Conservation (phyloP, 1,140 invertebrate genomes). For the Trachymyrmex cornetzi region DNA sequence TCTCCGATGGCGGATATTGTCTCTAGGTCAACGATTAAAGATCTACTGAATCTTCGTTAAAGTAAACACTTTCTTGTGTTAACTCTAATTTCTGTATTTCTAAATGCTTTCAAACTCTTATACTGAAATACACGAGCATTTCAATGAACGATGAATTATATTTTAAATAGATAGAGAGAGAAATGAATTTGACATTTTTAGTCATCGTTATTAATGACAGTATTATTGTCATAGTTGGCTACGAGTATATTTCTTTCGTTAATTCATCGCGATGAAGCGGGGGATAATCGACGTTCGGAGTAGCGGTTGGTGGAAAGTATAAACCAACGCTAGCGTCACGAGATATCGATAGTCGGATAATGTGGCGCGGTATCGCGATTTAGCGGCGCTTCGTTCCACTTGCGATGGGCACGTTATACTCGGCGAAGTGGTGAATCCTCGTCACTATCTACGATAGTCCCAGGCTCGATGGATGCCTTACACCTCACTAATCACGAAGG, state of each 20-base stretch:
- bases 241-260: not conserved
- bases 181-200: not conserved
- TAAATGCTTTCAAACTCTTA: too few relatives aligned
- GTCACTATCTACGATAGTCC: not conserved
- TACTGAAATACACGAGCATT: too few relatives aligned
- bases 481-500: conserved; percentile 7
- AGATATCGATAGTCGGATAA: conserved; percentile 8
- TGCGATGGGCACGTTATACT: conserved; percentile 20
- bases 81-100: too few relatives aligned
- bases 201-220: not conserved
- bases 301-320: not conserved
- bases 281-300: not conserved
- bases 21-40: not conserved
- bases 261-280: not conserved
- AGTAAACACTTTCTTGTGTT: not conserved
- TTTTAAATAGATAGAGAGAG: not conserved
- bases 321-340: not conserved
- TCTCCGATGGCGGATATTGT: not conserved
- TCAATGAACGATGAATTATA: too few relatives aligned
- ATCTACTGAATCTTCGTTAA: not conserved
- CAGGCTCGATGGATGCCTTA: not conserved
- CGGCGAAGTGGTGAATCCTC: not conserved
- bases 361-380: conserved; percentile 2
- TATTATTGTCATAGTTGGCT: not conserved
- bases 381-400: conserved; percentile 17